Conservation (phyloP, 2,797 vertebrate species). For the Neoniphon sammara region DNA sequence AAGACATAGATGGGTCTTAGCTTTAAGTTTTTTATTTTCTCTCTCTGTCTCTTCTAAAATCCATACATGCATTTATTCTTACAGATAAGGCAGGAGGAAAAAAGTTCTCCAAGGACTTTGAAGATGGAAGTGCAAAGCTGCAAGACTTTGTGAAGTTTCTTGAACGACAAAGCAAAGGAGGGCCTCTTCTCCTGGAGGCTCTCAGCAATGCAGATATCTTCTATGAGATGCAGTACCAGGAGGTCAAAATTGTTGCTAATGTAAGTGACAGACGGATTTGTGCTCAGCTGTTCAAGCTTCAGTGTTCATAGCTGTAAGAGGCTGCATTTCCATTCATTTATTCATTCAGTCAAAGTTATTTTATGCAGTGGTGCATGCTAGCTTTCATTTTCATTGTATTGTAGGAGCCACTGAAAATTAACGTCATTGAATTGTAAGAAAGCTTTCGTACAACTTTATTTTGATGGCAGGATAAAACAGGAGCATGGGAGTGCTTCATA, state of each 20-base stretch:
- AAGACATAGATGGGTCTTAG: not conserved
- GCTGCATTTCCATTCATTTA: not conserved
- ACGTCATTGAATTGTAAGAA: no score
- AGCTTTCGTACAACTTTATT: not conserved
- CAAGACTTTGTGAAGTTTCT: constrained; percentile 94
- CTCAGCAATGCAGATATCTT: constrained; percentile 94
- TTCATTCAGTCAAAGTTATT: not conserved
- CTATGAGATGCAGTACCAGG: constrained; percentile 98
- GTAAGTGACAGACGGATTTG: constrained; percentile 79
- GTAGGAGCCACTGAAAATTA: not conserved
- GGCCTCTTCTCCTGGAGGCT: constrained; percentile 88
- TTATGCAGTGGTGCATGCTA: not conserved
- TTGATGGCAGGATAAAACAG: not conserved
- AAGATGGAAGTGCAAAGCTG: constrained; percentile 94
- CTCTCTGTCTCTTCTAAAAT: not conserved
- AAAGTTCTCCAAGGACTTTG: constrained; percentile 97
- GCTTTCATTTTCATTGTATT: not conserved
- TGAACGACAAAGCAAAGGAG: constrained; percentile 88
- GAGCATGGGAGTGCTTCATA: not conserved
- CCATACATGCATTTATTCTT: constrained; percentile 10
- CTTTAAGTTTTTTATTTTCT: not conserved
- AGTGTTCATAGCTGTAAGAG: not conserved
- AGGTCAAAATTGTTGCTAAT: constrained; percentile 97
- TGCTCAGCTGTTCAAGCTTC: not conserved
- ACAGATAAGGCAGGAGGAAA: constrained; percentile 98